A percentile compares a stretch with the other conserved stretches of the same genome.
Conservation (phyloP, 2,888 invertebrate species). For the Apodemia zela region DNA sequence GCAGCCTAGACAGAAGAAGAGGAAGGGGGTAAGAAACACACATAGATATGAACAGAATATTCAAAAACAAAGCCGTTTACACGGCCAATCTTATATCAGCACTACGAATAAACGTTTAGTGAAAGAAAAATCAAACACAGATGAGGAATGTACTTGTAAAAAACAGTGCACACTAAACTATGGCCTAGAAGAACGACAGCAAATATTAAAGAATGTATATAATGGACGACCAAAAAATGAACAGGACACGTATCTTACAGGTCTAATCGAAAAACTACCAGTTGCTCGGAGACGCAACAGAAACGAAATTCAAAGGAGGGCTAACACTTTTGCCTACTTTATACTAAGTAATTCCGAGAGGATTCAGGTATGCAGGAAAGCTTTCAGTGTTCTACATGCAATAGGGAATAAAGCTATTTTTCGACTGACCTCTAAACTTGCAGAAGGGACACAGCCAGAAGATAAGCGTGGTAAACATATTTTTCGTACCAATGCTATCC, state of each 20-base stretch:
- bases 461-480: conserved; percentile 7
- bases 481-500: conserved; percentile 2
- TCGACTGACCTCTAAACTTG: conserved; percentile 4
- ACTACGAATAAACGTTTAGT: not conserved
- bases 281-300: conserved; percentile 11
- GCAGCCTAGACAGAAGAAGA: conserved; percentile 7
- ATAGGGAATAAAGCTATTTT: conserved; percentile 4
- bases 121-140: conserved; percentile 1
- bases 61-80: conserved; percentile 9
- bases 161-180: conserved; percentile 5
- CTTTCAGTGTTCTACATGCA: conserved; percentile 4
- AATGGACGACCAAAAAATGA: conserved; percentile 4
- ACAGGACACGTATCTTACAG: not conserved
- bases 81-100: conserved; percentile 5
- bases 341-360: conserved; percentile 1
- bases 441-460: conserved; percentile 8
- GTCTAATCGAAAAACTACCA: conserved; percentile 1
- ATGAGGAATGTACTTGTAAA: not conserved
- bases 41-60: conserved; percentile 5
- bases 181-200: not conserved
- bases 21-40: conserved; percentile 8
- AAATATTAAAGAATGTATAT: conserved; percentile 1
- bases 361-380: conserved; percentile 2
- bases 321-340: conserved; percentile 5
- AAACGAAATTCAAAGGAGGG: conserved; percentile 11